Percentiles rank a stretch among this genome's conserved stretches.
Evolutionary conservation across 2,888 invertebrate genomes (phyloP).

Genomic region (Drosophila siamana): DNA sequence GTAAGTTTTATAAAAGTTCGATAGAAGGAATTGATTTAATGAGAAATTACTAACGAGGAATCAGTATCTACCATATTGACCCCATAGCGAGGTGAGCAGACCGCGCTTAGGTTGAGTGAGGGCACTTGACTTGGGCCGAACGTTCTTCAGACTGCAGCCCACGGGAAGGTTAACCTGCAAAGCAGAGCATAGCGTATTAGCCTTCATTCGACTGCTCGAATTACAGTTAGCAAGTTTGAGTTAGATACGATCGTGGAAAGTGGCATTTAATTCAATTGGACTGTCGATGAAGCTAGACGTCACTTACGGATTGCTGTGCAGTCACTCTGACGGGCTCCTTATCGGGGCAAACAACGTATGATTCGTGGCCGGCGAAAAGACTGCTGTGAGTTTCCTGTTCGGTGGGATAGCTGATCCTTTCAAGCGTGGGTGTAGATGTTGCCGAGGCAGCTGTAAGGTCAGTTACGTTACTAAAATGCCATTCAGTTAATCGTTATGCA

Average conservation of each 20-base stretch:
- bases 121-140: constrained; percentile 67
- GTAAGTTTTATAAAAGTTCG: constrained; percentile 2
- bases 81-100: constrained; percentile 72
- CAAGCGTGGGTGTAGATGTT: constrained; percentile 4
- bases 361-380: constrained; percentile 74
- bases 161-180: constrained; percentile 82
- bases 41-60: constrained; percentile 14
- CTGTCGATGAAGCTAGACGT: not conserved
- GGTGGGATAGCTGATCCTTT: constrained; percentile 29
- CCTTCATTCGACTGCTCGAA: constrained; percentile 31
- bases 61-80: constrained; percentile 49
- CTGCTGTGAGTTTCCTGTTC: constrained; percentile 39
- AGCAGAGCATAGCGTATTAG: not conserved
- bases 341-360: constrained; percentile 84
- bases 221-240: constrained; percentile 32
- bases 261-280: constrained; percentile 31
- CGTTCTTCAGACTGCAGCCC: constrained; percentile 84
- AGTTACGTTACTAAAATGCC: not conserved
- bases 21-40: constrained; percentile 18
- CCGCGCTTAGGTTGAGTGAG: constrained; percentile 61
- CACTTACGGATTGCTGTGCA: constrained; percentile 84
- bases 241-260: constrained; percentile 41
- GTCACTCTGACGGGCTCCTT: constrained; percentile 83
- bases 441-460: constrained; percentile 33
- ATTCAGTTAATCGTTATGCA: not conserved